Percentiles rank a stretch among this genome's conserved stretches.
These are phyloP conservation scores for Agrochola circellaris DNA, from an alignment of 2,888 invertebrate species.

Conservation along the genomic window DNA sequence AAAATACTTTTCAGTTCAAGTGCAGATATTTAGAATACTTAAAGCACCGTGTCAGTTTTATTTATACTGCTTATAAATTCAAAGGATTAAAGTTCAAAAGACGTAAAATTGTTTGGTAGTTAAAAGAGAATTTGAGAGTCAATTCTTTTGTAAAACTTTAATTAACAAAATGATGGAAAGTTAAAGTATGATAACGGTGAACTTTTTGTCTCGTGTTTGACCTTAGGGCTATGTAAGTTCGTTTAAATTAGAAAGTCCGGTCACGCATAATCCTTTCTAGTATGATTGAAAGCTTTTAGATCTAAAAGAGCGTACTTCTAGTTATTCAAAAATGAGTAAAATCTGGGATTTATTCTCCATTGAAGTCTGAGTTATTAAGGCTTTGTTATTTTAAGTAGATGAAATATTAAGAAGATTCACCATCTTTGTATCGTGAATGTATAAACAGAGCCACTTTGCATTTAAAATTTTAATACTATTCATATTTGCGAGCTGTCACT, in stretches of 20 bases:
- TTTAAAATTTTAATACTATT: slow-evolving; percentile 64
- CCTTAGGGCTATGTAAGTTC: not conserved
- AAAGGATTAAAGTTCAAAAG: slow-evolving; percentile 15
- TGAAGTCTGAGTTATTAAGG: slow-evolving; percentile 15
- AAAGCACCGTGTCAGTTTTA: slow-evolving; percentile 23
- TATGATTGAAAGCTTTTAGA: slow-evolving; percentile 15
- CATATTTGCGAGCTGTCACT: slow-evolving; percentile 56
- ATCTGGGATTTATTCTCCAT: slow-evolving; percentile 1
- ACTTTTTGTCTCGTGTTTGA: not conserved
- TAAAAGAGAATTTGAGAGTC: not conserved
- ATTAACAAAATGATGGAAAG: slow-evolving; percentile 8
- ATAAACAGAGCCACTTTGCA: slow-evolving; percentile 61
- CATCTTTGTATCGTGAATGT: slow-evolving; percentile 62
- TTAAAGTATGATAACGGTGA: not conserved
- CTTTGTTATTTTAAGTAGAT: slow-evolving; percentile 34
- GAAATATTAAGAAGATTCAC: slow-evolving; percentile 39
- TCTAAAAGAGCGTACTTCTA: not conserved
- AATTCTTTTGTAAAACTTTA: slow-evolving; percentile 17
- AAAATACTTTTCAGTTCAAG: slow-evolving; percentile 48
- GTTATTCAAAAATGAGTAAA: not conserved
- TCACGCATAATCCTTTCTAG: not conserved
- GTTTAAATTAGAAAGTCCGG: slow-evolving; percentile 5
- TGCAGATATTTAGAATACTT: slow-evolving; percentile 35
- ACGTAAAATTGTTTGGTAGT: slow-evolving; percentile 2
- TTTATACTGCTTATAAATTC: slow-evolving; percentile 18